These are phyloP conservation scores for Drosophila virilis DNA, from an alignment of 1,140 invertebrate genomes.

Conservation along the genomic window DNA sequence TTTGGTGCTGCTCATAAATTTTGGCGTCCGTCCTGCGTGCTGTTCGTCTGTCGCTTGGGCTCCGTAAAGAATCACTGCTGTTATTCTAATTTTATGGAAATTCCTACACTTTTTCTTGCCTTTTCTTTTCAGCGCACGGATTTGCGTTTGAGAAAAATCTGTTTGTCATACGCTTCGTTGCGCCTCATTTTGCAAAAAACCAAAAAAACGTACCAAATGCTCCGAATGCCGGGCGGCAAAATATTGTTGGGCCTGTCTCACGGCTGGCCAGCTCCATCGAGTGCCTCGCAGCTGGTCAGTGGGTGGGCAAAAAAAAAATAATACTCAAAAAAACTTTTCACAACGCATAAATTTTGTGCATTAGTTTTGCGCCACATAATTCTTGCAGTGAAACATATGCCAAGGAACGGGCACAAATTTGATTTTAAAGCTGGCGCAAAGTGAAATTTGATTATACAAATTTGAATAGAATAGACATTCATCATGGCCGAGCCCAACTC, in stretches of 20 bases:
- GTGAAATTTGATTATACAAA: conserved; percentile 72
- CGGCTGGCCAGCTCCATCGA: conserved; percentile 57
- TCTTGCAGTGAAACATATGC: conserved; percentile 72
- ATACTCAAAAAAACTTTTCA: conserved; percentile 59
- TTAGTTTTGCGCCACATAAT: conserved; percentile 81
- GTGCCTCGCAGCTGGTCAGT: conserved; percentile 65
- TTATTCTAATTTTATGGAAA: conserved; percentile 83
- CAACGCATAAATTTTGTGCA: conserved; percentile 78
- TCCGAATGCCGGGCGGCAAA: conserved; percentile 27
- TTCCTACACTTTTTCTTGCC: conserved; percentile 80
- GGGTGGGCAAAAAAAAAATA: conserved; percentile 30
- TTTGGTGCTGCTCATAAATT: conserved; percentile 77
- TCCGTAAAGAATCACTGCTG: conserved; percentile 77
- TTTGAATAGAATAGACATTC: conserved; percentile 10
- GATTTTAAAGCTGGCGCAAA: conserved; percentile 67
- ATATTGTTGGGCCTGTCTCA: conserved; percentile 61
- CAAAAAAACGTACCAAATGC: conserved; percentile 5
- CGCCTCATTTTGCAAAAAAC: conserved; percentile 76
- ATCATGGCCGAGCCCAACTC: neutral
- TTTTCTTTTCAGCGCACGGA: conserved; percentile 76
- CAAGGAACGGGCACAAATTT: conserved; percentile 55
- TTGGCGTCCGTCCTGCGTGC: conserved; percentile 50
- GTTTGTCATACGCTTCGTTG: conserved; percentile 82
- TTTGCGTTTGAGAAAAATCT: conserved; percentile 83
- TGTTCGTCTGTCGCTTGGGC: conserved; percentile 15